phyloP scores from a whole-genome alignment of 2,888 invertebrate species.

The Polydrusus tereticollis region DNA sequence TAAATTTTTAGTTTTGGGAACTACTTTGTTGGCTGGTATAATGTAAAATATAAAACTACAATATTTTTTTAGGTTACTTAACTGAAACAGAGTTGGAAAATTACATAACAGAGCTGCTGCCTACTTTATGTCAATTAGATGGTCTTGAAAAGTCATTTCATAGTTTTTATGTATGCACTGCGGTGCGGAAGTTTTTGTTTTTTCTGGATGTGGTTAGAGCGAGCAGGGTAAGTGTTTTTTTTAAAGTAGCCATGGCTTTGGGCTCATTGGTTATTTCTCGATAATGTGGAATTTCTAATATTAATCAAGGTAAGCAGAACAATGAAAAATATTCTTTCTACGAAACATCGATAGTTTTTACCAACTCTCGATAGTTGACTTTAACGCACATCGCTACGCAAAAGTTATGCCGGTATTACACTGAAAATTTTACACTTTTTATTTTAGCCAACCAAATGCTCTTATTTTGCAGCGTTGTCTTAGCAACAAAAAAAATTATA shows the following conservation, averaged over 20 bases:
- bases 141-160: constrained; percentile 94
- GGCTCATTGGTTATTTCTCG: neutral
- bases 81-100: constrained; percentile 88
- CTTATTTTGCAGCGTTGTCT: too few species aligned
- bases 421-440: too few species aligned
- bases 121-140: constrained; percentile 90
- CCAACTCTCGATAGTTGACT: too few species aligned
- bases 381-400: too few species aligned
- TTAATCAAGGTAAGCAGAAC: too few species aligned
- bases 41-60: neutral
- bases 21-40: too few species aligned
- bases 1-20: neutral
- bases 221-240: constrained; percentile 75
- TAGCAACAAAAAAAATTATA: too few species aligned
- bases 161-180: constrained; percentile 96
- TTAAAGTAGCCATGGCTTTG: neutral
- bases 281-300: too few species aligned
- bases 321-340: too few species aligned
- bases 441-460: too few species aligned
- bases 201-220: constrained; percentile 92
- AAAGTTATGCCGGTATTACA: too few species aligned
- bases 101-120: constrained; percentile 93
- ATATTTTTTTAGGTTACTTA: constrained; percentile 57
- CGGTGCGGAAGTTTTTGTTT: constrained; percentile 95
- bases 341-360: too few species aligned